Evolutionary conservation across 2,797 vertebrate species (phyloP).

Genomic region (Lindbergichthys nudifrons): DNA sequence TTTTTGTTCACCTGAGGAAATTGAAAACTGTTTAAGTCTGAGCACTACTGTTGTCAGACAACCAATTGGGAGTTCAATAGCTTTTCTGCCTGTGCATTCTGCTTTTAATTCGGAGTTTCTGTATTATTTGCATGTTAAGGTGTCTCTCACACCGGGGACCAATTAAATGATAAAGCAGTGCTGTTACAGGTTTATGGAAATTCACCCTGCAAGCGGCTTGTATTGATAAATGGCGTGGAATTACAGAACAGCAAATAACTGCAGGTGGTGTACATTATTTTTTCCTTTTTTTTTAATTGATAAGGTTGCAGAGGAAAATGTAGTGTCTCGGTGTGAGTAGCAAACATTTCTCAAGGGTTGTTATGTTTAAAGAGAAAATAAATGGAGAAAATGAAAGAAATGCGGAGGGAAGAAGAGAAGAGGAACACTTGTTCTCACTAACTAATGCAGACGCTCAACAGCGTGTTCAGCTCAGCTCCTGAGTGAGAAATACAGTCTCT

Average conservation of each 20-base stretch:
- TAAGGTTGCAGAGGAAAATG: slow-evolving; percentile 69
- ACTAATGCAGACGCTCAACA: slow-evolving; percentile 56
- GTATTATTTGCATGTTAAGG: slow-evolving; percentile 80
- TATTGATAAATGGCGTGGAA: slow-evolving; percentile 81
- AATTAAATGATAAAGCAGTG: slow-evolving; percentile 84
- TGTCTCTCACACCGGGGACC: slow-evolving; percentile 78
- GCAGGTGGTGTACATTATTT: slow-evolving; percentile 73
- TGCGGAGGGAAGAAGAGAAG: slow-evolving; percentile 30
- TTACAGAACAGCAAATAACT: slow-evolving; percentile 83
- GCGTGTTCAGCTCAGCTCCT: slow-evolving; percentile 58
- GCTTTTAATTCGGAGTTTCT: slow-evolving; percentile 66
- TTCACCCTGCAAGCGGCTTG: slow-evolving; percentile 69
- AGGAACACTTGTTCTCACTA: slow-evolving; percentile 25
- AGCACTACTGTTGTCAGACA: slow-evolving; percentile 52
- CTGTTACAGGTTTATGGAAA: slow-evolving; percentile 84
- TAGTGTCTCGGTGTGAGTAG: slow-evolving; percentile 52
- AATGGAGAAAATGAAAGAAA: slow-evolving; percentile 51
- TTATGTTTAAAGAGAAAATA: slow-evolving; percentile 56
- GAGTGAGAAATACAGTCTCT: slow-evolving; percentile 68
- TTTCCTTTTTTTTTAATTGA: slow-evolving; percentile 73
- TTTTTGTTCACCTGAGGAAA: slow-evolving; percentile 40
- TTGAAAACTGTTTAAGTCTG: slow-evolving; percentile 49
- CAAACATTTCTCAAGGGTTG: slow-evolving; percentile 58
- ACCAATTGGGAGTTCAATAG: slow-evolving; percentile 69
- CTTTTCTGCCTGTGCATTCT: slow-evolving; percentile 47